phyloP scores from a whole-genome alignment of 2,888 invertebrate genomes.

The Harpalus rufipes region DNA sequence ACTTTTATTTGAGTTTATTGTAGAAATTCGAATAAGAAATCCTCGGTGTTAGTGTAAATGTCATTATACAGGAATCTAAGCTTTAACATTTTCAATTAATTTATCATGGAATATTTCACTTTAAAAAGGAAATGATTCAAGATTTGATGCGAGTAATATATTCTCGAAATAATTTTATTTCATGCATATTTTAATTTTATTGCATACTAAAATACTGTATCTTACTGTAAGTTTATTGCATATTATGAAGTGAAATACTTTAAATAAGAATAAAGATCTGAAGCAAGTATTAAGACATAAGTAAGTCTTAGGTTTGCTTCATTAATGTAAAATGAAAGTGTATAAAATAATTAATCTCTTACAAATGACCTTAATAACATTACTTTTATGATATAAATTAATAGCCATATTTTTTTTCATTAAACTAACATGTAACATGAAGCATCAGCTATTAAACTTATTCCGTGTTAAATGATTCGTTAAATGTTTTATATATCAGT shows the following conservation, averaged over 20 bases:
- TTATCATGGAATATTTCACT: too few species aligned
- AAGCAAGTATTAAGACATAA: neutral
- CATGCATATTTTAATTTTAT: neutral
- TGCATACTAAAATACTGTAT: neutral
- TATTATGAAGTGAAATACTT: neutral
- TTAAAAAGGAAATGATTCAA: too few species aligned
- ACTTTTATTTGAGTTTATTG: too few species aligned
- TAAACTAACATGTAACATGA: neutral
- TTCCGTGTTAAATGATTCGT: neutral
- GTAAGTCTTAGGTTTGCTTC: neutral
- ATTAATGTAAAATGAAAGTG: neutral
- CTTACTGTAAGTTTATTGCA: neutral
- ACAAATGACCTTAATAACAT: constrained; percentile 3
- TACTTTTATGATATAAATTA: neutral
- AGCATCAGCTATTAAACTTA: neutral
- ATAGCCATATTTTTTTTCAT: too few species aligned
- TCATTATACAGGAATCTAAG: too few species aligned
- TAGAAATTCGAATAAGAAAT: too few species aligned
- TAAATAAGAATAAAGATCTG: neutral
- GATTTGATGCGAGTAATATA: too few species aligned
- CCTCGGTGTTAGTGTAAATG: too few species aligned
- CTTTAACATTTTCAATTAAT: too few species aligned
- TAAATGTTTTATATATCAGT: too few species aligned
- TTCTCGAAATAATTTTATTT: too few species aligned
- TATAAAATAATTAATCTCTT: neutral